Conservation (phyloP, 2,113 vertebrate species). For the Gulo gulo region DNA sequence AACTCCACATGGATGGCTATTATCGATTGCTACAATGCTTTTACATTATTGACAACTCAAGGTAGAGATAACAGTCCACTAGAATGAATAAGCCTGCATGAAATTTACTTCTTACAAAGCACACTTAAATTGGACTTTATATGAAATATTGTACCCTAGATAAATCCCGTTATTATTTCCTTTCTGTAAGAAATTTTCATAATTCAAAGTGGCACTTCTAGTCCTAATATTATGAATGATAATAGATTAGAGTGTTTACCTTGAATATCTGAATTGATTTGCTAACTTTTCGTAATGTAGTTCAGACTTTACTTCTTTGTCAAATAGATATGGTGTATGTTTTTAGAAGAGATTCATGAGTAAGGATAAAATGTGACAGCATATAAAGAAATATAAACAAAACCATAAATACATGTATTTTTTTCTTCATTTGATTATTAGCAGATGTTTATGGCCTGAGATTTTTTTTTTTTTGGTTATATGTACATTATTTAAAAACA, state of each 20-base stretch:
- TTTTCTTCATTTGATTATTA: slow-evolving; percentile 5
- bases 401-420: neutral
- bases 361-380: neutral
- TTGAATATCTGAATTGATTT: neutral
- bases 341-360: neutral
- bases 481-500: neutral
- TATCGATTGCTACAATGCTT: slow-evolving; percentile 35
- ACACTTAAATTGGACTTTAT: neutral
- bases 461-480: neutral
- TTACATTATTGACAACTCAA: slow-evolving; percentile 48
- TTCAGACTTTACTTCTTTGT: neutral
- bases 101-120: slow-evolving; percentile 12
- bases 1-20: neutral
- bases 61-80: slow-evolving; percentile 40
- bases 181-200: slow-evolving; percentile 11
- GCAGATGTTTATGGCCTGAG: neutral
- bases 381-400: neutral
- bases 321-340: neutral
- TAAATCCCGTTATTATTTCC: slow-evolving; percentile 16
- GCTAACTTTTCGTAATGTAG: neutral
- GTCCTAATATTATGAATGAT: neutral
- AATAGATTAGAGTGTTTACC: neutral
- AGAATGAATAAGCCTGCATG: neutral
- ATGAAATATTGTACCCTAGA: slow-evolving; percentile 27
- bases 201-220: neutral